phyloP scores from a whole-genome alignment of 1,140 invertebrate genomes.

The Lepeophtheirus salmonis region DNA sequence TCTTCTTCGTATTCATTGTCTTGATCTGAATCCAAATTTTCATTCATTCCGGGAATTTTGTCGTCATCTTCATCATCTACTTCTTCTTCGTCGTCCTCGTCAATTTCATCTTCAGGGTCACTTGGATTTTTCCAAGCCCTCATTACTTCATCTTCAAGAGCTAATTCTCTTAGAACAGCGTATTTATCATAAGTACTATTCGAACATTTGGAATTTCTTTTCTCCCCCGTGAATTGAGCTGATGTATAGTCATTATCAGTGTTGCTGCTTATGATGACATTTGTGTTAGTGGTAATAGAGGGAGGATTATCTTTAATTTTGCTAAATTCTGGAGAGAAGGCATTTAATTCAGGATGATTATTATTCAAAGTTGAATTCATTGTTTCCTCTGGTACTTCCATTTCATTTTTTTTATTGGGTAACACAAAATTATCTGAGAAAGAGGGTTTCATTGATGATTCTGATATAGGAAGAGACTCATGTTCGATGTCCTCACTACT shows the following conservation, averaged over 20 bases:
- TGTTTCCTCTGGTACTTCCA: background rate
- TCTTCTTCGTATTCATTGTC: background rate
- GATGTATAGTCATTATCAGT: background rate
- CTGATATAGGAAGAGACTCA: background rate
- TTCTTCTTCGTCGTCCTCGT: background rate
- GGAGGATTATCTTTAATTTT: background rate
- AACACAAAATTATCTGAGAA: conserved; percentile 16
- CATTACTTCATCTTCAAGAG: conserved; percentile 12
- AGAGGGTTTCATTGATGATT: conserved; percentile 7
- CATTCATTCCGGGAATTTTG: background rate
- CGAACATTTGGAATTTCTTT: too few species aligned
- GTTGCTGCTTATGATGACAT: background rate
- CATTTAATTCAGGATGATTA: background rate
- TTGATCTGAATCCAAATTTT: background rate
- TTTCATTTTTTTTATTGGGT: background rate
- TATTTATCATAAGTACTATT: conserved; percentile 13
- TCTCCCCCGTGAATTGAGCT: background rate
- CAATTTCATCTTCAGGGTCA: background rate
- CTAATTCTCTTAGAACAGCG: conserved; percentile 11
- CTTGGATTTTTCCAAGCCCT: conserved; percentile 11
- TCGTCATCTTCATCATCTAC: background rate
- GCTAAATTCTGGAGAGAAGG: background rate
- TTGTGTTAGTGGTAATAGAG: background rate
- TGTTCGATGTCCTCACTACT: background rate
- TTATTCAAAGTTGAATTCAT: background rate